Evolutionary conservation across 1,140 invertebrate genomes (phyloP).

Genomic region (Parasteatoda tepidariorum): DNA sequence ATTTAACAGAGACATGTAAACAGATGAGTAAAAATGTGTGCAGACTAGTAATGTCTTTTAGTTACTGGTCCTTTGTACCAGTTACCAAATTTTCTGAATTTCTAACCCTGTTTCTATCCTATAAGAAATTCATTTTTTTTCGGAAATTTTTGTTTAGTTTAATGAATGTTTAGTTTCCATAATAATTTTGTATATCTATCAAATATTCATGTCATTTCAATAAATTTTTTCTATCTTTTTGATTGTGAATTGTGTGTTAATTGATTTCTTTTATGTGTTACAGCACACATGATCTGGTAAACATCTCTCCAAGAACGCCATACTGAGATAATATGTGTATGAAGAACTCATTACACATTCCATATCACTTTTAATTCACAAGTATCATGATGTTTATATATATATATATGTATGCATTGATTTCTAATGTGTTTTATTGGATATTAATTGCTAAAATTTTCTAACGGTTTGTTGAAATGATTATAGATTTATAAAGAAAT

Average conservation of each 20-base stretch:
- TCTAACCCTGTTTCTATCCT: neutral
- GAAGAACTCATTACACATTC: slow-evolving; percentile 18
- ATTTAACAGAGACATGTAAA: neutral
- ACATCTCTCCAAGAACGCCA: slow-evolving; percentile 53
- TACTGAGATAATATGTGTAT: slow-evolving; percentile 13
- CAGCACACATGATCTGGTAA: slow-evolving; percentile 54
- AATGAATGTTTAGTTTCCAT: neutral
- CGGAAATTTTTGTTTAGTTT: neutral
- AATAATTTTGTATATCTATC: neutral
- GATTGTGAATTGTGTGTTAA: too few relatives aligned
- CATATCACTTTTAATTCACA: slow-evolving; percentile 33
- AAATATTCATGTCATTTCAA: too few relatives aligned
- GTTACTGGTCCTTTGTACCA: neutral
- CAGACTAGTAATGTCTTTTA: too few relatives aligned
- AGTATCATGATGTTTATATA: neutral
- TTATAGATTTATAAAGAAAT: too few relatives aligned
- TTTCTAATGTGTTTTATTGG: too few relatives aligned
- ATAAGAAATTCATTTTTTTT: neutral
- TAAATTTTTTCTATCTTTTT: too few relatives aligned
- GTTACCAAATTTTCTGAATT: neutral
- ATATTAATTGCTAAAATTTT: too few relatives aligned
- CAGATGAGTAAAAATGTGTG: neutral
- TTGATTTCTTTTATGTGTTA: too few relatives aligned
- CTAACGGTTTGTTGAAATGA: too few relatives aligned
- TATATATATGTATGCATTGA: neutral